Percentiles rank a stretch among this genome's conserved stretches.
Evolutionary conservation across 92 coral and sea anemone species (phyloP).

Genomic region (Palythoa heliodiscus): DNA sequence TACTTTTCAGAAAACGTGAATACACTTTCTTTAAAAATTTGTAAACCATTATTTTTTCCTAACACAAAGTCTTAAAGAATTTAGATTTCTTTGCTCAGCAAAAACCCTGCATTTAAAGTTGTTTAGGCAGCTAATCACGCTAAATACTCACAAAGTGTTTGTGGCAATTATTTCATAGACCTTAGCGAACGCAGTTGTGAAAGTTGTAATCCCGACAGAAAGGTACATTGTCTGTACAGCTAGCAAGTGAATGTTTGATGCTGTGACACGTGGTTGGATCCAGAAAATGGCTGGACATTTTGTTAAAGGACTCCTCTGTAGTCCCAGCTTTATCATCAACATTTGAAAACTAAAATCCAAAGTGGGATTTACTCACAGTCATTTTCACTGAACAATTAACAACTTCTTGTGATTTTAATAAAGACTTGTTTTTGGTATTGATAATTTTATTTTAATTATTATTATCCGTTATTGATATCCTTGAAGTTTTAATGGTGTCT

Average conservation of each 20-base stretch:
- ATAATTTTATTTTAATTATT: no score
- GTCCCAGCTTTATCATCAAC: background rate
- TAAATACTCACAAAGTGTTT: constrained; percentile 96
- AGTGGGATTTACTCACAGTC: background rate
- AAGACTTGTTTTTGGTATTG: background rate
- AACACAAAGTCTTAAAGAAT: background rate
- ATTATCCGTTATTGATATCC: background rate
- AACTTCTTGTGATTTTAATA: background rate
- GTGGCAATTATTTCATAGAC: constrained; percentile 99
- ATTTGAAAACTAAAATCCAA: background rate
- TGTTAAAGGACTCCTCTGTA: background rate
- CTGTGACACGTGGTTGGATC: constrained; percentile 25
- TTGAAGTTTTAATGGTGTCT: background rate
- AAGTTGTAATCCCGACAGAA: constrained; percentile 99
- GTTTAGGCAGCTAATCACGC: constrained; percentile 41
- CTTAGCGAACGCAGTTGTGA: constrained; percentile 99
- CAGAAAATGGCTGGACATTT: background rate
- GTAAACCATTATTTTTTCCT: background rate
- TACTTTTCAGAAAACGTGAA: no score
- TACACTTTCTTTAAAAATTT: background rate
- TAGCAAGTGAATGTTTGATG: constrained; percentile 52
- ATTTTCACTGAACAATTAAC: background rate
- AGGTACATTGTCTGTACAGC: constrained; percentile 86
- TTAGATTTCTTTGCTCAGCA: constrained; percentile 8
- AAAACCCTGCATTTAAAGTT: constrained; percentile 24